phyloP scores from a whole-genome alignment of 1,140 invertebrate species.

The Heterodera schachtii region DNA sequence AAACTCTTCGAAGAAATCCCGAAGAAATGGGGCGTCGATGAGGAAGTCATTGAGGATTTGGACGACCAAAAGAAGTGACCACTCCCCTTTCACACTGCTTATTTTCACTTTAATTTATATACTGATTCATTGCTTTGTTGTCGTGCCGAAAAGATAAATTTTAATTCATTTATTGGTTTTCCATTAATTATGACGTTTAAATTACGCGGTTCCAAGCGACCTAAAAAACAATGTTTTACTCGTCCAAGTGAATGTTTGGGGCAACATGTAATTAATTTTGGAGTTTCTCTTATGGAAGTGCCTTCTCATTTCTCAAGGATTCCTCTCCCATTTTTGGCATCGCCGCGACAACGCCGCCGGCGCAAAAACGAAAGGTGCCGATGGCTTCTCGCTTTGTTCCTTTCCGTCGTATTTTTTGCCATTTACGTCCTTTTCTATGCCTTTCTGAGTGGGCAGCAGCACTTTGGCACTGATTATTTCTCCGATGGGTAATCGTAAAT shows the following conservation, averaged over 20 bases:
- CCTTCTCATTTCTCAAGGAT: background rate
- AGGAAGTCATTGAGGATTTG: conserved; percentile 54
- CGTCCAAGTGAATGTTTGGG: too few relatives aligned
- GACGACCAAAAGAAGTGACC: conserved; percentile 47
- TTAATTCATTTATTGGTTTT: too few relatives aligned
- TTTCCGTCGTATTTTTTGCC: conserved; percentile 33
- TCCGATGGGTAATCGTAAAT: conserved; percentile 29
- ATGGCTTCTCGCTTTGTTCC: conserved; percentile 25
- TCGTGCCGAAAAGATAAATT: too few relatives aligned
- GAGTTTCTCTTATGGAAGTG: background rate
- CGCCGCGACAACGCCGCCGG: background rate
- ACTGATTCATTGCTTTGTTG: too few relatives aligned
- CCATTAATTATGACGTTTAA: too few relatives aligned
- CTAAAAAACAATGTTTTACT: too few relatives aligned
- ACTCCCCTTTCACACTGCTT: background rate
- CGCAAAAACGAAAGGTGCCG: conserved; percentile 6
- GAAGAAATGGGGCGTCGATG: conserved; percentile 83
- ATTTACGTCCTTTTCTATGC: conserved; percentile 30
- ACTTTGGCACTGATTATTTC: conserved; percentile 19
- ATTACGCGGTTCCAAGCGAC: too few relatives aligned
- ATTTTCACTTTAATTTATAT: too few relatives aligned
- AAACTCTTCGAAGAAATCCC: conserved; percentile 95
- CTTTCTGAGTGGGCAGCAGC: background rate
- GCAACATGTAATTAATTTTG: background rate
- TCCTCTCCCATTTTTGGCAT: background rate